Conservation (phyloP, 2,888 invertebrate species). For the Sylvicola cinctus region DNA sequence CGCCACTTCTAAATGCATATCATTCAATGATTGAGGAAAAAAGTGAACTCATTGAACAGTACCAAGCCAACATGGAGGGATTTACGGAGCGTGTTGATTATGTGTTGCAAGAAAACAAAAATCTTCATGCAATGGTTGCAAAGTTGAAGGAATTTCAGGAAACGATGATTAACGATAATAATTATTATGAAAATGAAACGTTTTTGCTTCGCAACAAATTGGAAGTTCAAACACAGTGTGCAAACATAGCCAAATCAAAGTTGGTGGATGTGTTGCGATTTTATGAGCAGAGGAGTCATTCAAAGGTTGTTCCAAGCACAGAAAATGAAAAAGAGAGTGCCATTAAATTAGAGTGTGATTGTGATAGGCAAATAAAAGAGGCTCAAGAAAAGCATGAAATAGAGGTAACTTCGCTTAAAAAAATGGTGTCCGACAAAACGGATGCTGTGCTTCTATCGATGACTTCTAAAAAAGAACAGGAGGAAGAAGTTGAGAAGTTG, state of each 20-base stretch:
- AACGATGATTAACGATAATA: constrained; percentile 23
- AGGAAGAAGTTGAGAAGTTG: no score
- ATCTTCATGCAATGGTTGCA: constrained; percentile 31
- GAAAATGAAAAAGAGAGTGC: no score
- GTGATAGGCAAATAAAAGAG: no score
- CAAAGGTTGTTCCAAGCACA: no score
- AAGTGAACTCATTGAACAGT: constrained; percentile 45
- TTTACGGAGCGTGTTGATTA: constrained; percentile 52
- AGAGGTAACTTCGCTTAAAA: no score
- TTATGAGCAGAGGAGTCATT: constrained; percentile 50
- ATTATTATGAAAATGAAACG: constrained; percentile 19
- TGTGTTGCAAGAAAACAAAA: constrained; percentile 47
- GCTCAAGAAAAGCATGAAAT: no score
- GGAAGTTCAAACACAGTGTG: constrained; percentile 33
- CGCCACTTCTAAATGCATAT: constrained; percentile 55
- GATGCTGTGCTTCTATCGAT: no score
- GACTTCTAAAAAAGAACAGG: no score
- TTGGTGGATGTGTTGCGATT: constrained; percentile 49
- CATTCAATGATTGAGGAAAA: constrained; percentile 60
- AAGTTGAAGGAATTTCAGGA: constrained; percentile 26
- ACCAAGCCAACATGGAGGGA: constrained; percentile 45
- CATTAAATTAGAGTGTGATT: no score
- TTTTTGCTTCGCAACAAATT: constrained; percentile 20
- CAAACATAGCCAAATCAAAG: constrained; percentile 48
- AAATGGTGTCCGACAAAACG: no score